These are phyloP conservation scores for Perithous albicinctus DNA, from an alignment of 2,888 invertebrate genomes.

Conservation along the genomic window DNA sequence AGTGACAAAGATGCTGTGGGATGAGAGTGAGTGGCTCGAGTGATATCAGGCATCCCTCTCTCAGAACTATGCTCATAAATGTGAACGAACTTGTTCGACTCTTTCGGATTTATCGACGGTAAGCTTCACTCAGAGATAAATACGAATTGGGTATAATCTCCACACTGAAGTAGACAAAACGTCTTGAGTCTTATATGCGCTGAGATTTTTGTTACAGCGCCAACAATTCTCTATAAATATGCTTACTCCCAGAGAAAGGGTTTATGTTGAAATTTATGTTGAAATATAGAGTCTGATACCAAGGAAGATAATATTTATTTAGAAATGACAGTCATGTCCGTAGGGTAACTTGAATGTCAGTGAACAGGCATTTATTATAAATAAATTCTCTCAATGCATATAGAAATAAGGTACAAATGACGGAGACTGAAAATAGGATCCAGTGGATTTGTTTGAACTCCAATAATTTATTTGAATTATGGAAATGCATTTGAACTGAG, in stretches of 20 bases:
- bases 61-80: slow-evolving; percentile 17
- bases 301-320: too few relatives aligned
- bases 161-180: background rate
- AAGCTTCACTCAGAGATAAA: slow-evolving; percentile 8
- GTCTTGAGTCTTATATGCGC: background rate
- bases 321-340: too few relatives aligned
- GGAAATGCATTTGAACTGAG: too few relatives aligned
- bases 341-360: too few relatives aligned
- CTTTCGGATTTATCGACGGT: slow-evolving; percentile 4
- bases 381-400: too few relatives aligned
- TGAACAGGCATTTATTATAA: too few relatives aligned
- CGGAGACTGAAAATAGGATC: too few relatives aligned
- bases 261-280: too few relatives aligned
- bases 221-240: background rate
- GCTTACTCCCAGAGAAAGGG: background rate
- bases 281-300: too few relatives aligned
- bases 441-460: too few relatives aligned
- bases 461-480: too few relatives aligned
- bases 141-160: background rate
- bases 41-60: slow-evolving; percentile 4
- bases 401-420: too few relatives aligned
- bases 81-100: slow-evolving; percentile 7
- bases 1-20: slow-evolving; percentile 17
- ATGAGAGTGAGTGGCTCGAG: slow-evolving; percentile 27
- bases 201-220: background rate